Evolutionary conservation across 2,888 invertebrate species (phyloP), one percentile per base, ranked within the genome.

Genomic region (Nomada flava): DNA sequence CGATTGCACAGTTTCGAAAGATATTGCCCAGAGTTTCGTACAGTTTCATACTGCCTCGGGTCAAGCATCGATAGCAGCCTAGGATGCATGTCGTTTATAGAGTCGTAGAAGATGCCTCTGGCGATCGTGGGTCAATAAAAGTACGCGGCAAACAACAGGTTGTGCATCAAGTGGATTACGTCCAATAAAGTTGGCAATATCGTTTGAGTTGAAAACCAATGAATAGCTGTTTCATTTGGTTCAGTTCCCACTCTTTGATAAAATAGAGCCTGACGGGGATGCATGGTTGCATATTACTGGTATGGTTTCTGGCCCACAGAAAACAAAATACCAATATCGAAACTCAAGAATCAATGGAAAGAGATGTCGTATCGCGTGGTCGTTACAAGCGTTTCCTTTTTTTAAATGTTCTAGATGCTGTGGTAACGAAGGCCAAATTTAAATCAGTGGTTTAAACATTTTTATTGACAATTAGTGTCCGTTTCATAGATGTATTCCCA

Each of bases 101-200:
- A 73, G 81, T 62, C 70, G 69, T 47, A 57, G 73, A 47, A 64
- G 76, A 69, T 60, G 69, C 76, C 76, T 23, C 62, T 47, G 74
- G 84, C 68, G 62, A 76, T 81, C 65, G 72, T 68, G 36, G 68
- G 71, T 69, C 75, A 84, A 86, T 70, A 84, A 79, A 81, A 76
- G 62, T 76, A 71, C 59, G 68, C 59, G 60, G 69, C 62, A 77
- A 79, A 76, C 68, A 79, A 71, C 71, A 74, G 77, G 74, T 63
- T 76, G 74, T 68, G 63, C 77, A 77, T 75, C 63, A 47, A 72
- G 65, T 71, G 74, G 50, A 70, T 79, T 76, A 64, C 74, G 71
- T 76, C 79, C 52, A 71, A 74, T 70, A 76, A 79, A 79, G 73
- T 70, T 73, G 50, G 42, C 68, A 65, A 77, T 81, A 73, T 55